Base-by-base conservation (phyloP, 1,140 invertebrate species). In the Drusus annulatus region DNA sequence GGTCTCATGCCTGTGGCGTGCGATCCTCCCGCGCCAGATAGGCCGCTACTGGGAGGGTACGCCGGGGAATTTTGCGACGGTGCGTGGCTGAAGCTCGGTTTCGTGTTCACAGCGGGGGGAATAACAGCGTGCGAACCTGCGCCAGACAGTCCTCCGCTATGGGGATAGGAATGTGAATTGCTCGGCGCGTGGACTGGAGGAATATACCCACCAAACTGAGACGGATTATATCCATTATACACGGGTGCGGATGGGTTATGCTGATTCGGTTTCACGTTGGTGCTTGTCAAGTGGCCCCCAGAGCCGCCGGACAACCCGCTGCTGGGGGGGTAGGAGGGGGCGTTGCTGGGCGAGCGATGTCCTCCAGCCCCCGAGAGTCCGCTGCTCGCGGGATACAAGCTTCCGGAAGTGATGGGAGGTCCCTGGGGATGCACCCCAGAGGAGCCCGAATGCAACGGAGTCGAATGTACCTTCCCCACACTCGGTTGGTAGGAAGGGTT, bases 321-420 rank as follows among this genome's bases (percentile, higher is more conserved):
- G 15, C 62, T 78, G n/a, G 28, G 52, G 17, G 71, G 71, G 31
- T 75, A 75, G 17, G 52, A 25, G 6, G 51, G 71, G 13, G 23
- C 7, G 10, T 25, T 58, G 23, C 71, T 58, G 3, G 51, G 51
- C 13, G 21, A 17, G 15, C 36, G 28, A 23, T n/a, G 3, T 51
- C 36, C 10, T 54, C 69, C 52, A 13, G 74, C 7, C 50, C 80
- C 80, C 13, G 80, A 81, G 4, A 81, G 23, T 52, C 80, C 68
- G 21, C 73, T 54, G 25, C 77, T 71, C 1, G 58, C 19, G 19
- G 80, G 80, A 36, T 81, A 81, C 8, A 56, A 25, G 25, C 68
- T 52, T 17, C 62, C 17, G 3, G 23, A 21, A 15, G 69, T 58
- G 21, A 54, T 73, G 10, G 45, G 69, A 19, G 69, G 62, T 16